Conservation (phyloP, 30 jellyfish, hydroid and myxozoan genomes). For the Haliclystus octoradiatus region DNA sequence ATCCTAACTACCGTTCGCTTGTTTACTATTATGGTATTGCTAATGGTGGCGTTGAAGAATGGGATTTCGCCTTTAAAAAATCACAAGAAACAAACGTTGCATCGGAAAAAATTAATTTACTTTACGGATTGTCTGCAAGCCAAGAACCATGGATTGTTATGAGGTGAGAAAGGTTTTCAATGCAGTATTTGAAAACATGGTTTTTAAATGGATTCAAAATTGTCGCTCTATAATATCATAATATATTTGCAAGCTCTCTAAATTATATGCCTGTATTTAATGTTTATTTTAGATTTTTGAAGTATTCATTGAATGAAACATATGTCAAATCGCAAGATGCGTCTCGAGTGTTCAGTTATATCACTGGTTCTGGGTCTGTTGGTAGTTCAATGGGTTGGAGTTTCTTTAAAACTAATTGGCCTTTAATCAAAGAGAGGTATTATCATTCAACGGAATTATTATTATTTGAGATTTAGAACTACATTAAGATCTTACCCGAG, state of each 20-base stretch:
- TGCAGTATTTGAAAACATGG: neutral
- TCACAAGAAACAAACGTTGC: conserved; percentile 40
- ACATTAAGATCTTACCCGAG: too few relatives aligned
- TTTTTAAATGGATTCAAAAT: too few relatives aligned
- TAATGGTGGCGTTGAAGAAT: conserved; percentile 65
- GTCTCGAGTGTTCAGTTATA: conserved; percentile 42
- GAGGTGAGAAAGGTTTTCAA: conserved; percentile 25
- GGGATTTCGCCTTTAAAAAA: conserved; percentile 66
- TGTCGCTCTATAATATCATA: too few relatives aligned
- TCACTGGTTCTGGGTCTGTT: conserved; percentile 40
- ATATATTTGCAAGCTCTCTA: too few relatives aligned
- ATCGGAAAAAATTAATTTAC: conserved; percentile 51
- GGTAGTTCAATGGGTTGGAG: conserved; percentile 69
- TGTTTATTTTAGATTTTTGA: conserved; percentile 63
- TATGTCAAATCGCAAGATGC: conserved; percentile 78
- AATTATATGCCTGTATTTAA: too few relatives aligned
- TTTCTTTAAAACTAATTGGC: conserved; percentile 51
- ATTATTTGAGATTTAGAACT: too few relatives aligned
- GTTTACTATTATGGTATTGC: conserved; percentile 62
- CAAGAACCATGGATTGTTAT: conserved; percentile 81
- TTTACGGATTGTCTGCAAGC: conserved; percentile 76
- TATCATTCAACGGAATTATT: too few relatives aligned
- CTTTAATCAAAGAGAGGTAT: conserved; percentile 31
- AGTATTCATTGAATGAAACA: conserved; percentile 40
- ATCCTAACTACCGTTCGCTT: conserved; percentile 55